Conservation (phyloP, 2,113 vertebrate species). For the Datnioides undecimradiatus region DNA sequence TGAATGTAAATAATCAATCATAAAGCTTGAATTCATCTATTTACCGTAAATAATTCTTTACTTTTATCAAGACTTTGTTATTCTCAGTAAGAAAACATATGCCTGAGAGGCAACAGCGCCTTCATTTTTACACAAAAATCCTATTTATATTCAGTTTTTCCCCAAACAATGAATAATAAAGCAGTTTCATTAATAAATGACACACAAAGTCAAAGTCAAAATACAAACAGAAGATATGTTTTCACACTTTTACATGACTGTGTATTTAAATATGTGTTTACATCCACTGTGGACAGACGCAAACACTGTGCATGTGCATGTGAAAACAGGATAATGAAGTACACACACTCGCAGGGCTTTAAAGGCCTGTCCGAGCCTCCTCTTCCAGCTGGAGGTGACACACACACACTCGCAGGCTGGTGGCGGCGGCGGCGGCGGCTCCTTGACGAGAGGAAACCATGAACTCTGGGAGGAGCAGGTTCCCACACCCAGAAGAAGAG, state of each 20-base stretch:
- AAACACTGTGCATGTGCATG: no score
- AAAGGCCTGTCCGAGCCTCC: not conserved
- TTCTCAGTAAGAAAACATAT: not conserved
- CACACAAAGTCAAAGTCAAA: not conserved
- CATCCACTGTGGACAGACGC: not conserved
- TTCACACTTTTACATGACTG: not conserved
- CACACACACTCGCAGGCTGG: not conserved
- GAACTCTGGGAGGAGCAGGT: conserved; percentile 75
- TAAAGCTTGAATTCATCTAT: no score
- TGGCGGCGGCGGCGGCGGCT: conserved; percentile 12
- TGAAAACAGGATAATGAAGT: no score
- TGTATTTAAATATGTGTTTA: not conserved
- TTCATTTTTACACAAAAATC: no score
- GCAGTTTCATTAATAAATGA: not conserved
- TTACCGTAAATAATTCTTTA: no score
- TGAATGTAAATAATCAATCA: no score
- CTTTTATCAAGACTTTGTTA: no score
- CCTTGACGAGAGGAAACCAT: conserved; percentile 70
- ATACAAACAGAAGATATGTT: not conserved
- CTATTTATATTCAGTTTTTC: not conserved
- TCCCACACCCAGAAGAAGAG: conserved; percentile 82
- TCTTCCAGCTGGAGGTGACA: not conserved
- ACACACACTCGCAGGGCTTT: no score
- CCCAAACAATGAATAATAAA: not conserved
- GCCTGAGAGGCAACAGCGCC: no score